phyloP scores from a whole-genome alignment of 2,888 invertebrate species.

The Neoascia interrupta region DNA sequence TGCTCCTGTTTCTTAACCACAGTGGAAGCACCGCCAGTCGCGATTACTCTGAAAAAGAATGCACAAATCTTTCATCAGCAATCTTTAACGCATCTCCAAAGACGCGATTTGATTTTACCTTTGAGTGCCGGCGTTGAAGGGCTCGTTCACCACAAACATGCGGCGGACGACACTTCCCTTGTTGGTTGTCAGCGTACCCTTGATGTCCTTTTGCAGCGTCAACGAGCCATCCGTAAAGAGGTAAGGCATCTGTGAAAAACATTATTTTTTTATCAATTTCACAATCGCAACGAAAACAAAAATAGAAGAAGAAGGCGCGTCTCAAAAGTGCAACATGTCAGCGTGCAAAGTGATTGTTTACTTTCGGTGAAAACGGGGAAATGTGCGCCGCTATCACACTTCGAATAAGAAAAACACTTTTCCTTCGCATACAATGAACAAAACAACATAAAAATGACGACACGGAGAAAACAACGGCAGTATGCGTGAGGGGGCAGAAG shows the following conservation, averaged over 20 bases:
- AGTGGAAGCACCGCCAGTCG: constrained; percentile 77
- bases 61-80: neutral
- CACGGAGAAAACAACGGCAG: too few species aligned
- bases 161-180: constrained; percentile 79
- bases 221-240: constrained; percentile 79
- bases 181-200: constrained; percentile 77
- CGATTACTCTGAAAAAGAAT: constrained; percentile 76
- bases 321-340: constrained; percentile 1
- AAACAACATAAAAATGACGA: too few species aligned
- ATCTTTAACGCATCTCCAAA: neutral
- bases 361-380: neutral
- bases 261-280: neutral
- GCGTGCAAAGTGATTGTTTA: constrained; percentile 13
- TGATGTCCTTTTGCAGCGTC: constrained; percentile 79
- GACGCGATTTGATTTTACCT: constrained; percentile 74
- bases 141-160: constrained; percentile 80
- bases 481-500: too few species aligned
- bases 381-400: constrained; percentile 38
- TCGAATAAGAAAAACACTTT: constrained; percentile 58
- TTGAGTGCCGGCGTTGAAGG: constrained; percentile 78
- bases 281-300: too few species aligned
- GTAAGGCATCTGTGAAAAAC: constrained; percentile 78
- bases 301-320: too few species aligned
- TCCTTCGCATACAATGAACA: constrained; percentile 32
- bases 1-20: constrained; percentile 79